phyloP scores from a whole-genome alignment of 2,797 vertebrate genomes.

The Buphagus erythrorhynchus region DNA sequence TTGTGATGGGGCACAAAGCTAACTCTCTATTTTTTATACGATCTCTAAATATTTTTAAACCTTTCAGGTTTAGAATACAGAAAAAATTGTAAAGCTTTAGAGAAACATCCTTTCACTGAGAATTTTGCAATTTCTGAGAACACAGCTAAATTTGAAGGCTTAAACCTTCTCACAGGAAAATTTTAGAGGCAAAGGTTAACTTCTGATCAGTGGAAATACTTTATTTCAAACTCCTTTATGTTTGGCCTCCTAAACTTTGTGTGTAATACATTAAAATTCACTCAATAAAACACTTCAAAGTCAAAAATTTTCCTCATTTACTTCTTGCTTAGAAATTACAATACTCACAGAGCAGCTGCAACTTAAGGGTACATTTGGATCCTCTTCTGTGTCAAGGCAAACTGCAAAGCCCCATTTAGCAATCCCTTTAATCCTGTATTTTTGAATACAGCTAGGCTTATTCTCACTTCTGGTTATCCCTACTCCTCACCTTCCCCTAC shows the following conservation, averaged over 20 bases:
- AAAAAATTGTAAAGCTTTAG: background rate
- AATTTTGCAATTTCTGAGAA: background rate
- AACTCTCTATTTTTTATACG: background rate
- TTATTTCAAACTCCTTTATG: background rate
- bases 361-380: background rate
- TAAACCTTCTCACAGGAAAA: background rate
- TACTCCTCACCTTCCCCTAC: background rate
- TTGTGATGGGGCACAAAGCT: background rate
- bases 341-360: background rate
- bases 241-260: background rate
- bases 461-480: background rate
- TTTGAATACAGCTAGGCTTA: background rate
- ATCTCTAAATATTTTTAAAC: background rate
- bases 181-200: background rate
- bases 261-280: background rate
- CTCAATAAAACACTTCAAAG: background rate
- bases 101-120: background rate
- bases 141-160: background rate
- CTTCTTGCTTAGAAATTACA: background rate
- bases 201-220: background rate
- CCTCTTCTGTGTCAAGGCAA: background rate
- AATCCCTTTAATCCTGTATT: background rate
- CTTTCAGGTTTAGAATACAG: background rate
- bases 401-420: fast-evolving
- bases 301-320: background rate